A percentile compares a stretch with the other conserved stretches of the same genome.
phyloP scores from a whole-genome alignment of 1,140 invertebrate genomes.

The Aphelinus certus region DNA sequence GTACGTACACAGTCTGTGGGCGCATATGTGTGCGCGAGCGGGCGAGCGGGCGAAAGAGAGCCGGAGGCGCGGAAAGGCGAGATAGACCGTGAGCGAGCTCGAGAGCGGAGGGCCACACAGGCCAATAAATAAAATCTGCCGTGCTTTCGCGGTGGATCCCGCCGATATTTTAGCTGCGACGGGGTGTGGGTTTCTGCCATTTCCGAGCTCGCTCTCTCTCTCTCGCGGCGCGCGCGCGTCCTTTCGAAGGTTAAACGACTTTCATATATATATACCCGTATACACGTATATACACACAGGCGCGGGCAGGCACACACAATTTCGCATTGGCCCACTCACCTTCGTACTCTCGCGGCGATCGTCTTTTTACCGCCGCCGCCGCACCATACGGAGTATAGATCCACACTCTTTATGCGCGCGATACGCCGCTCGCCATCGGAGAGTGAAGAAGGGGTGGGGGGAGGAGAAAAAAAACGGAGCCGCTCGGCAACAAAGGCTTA shows the following conservation, averaged over 20 bases:
- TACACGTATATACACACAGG: no score
- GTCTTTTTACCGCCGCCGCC: neutral
- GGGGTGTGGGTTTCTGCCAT: slow-evolving; percentile 23
- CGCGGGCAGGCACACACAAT: neutral
- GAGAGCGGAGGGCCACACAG: slow-evolving; percentile 3
- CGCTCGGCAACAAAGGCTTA: neutral
- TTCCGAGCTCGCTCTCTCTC: neutral
- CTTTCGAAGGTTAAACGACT: slow-evolving; percentile 35
- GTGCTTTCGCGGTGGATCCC: slow-evolving; percentile 31
- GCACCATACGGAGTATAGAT: neutral
- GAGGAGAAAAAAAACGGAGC: neutral
- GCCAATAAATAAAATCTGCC: slow-evolving; percentile 42
- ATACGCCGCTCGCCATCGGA: no score
- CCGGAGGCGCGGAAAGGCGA: neutral
- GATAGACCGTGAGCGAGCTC: neutral
- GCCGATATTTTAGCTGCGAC: slow-evolving; percentile 38
- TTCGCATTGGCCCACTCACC: slow-evolving; percentile 16
- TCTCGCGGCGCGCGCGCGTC: slow-evolving; percentile 1
- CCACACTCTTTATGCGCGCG: neutral
- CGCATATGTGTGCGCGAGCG: no score
- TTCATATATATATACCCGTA: neutral
- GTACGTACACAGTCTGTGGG: no score
- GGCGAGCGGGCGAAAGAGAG: no score
- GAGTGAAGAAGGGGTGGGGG: no score
- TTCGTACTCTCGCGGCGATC: neutral